Percentiles rank a stretch among this genome's conserved stretches.
These are phyloP conservation scores for Heliornis fulica DNA, from an alignment of 2,113 vertebrate genomes.

Conservation along the genomic window DNA sequence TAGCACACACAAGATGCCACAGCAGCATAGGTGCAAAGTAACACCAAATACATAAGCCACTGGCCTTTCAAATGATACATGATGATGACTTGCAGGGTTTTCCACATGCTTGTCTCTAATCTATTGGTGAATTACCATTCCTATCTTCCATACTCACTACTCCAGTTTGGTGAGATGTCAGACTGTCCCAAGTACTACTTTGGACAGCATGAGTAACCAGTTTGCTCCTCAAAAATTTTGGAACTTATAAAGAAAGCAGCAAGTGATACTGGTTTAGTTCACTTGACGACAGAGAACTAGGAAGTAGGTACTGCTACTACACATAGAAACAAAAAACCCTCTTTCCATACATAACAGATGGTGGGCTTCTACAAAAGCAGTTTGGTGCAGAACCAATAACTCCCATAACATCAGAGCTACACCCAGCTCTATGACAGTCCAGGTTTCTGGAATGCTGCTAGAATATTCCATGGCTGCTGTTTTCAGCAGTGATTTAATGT, in stretches of 20 bases:
- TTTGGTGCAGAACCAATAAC: not conserved
- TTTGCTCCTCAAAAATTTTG: not conserved
- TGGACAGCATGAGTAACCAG: not conserved
- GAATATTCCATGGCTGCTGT: not conserved
- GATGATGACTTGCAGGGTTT: not conserved
- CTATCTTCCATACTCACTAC: not conserved
- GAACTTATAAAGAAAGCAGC: not conserved
- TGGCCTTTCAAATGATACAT: not conserved
- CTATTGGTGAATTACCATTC: not conserved
- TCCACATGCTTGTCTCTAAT: not conserved
- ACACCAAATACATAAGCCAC: not conserved
- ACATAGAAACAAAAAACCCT: not conserved
- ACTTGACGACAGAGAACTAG: not conserved
- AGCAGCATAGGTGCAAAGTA: not conserved
- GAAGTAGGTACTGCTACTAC: not conserved
- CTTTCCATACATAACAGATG: not conserved
- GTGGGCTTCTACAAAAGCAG: not conserved
- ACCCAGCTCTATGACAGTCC: not conserved
- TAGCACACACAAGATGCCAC: rapidly evolving
- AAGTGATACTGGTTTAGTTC: not conserved
- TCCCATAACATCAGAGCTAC: not conserved
- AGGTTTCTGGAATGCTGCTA: not conserved
- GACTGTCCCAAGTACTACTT: not conserved
- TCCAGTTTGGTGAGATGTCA: conserved; percentile 25
- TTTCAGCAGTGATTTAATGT: not conserved